Conservation (phyloP, 2,797 vertebrate genomes). For the Trachurus trachurus region DNA sequence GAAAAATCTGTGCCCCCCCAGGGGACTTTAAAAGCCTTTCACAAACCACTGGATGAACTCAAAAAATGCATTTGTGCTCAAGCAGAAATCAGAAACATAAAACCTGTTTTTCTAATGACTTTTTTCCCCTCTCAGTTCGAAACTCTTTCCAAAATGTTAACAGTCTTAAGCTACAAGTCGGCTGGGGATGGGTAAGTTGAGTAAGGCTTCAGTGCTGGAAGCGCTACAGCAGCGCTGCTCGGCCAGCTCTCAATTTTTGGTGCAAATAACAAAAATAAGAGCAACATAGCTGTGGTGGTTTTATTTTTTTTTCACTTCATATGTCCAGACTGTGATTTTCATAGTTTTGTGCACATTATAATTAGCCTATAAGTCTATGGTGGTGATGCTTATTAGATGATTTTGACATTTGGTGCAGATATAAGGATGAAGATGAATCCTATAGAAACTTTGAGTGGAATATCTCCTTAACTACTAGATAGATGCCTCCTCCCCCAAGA, state of each 20-base stretch:
- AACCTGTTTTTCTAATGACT: neutral
- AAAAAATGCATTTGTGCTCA: slow-evolving; percentile 13
- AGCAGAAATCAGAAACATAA: slow-evolving; percentile 36
- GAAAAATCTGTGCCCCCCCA: slow-evolving; percentile 1
- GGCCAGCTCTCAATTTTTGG: neutral
- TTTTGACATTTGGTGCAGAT: neutral
- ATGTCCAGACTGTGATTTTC: neutral
- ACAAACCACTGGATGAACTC: slow-evolving; percentile 34
- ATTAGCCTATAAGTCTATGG: neutral
- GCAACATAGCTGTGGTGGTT: neutral
- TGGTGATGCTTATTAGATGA: neutral
- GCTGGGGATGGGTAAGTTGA: neutral
- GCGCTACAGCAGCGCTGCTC: neutral
- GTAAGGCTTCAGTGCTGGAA: neutral
- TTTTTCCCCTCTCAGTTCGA: neutral
- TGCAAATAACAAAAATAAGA: neutral
- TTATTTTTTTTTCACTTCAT: neutral
- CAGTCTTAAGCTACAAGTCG: neutral
- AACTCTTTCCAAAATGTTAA: neutral
- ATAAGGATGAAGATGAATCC: neutral
- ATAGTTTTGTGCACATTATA: neutral
- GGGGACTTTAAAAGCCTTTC: slow-evolving; percentile 4
- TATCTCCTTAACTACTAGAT: neutral
- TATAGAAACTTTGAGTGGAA: neutral
- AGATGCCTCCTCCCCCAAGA: neutral